These are phyloP conservation scores for Cephus runcator DNA, from an alignment of 2,888 invertebrate species.

Conservation along the genomic window DNA sequence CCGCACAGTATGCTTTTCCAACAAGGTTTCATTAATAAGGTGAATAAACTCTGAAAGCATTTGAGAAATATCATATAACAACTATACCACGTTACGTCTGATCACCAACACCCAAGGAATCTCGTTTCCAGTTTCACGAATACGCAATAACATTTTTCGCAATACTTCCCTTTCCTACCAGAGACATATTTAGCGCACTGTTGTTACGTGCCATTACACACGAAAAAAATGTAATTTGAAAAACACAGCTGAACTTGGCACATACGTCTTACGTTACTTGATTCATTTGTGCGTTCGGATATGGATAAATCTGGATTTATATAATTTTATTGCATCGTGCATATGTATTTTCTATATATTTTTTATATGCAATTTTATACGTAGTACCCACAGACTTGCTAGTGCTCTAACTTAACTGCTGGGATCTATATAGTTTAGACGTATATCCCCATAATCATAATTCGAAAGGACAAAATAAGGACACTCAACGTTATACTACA, in stretches of 20 bases:
- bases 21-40: too few relatives aligned
- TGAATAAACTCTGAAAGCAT: too few relatives aligned
- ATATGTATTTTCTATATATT: neutral
- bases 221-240: neutral
- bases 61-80: too few relatives aligned
- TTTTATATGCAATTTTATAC: neutral
- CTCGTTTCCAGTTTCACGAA: too few relatives aligned
- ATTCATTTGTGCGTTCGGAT: neutral
- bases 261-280: neutral
- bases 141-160: neutral
- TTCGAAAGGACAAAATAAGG: neutral
- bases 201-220: neutral
- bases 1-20: too few relatives aligned
- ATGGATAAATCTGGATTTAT: neutral
- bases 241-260: neutral
- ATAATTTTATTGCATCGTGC: too few relatives aligned
- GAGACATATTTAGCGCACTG: neutral
- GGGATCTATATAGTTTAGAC: neutral
- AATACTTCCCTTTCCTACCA: neutral
- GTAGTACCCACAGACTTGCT: neutral
- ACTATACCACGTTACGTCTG: too few relatives aligned
- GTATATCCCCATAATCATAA: neutral
- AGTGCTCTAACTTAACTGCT: neutral
- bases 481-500: neutral
- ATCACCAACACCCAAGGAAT: too few relatives aligned